Evolutionary conservation across 1,140 invertebrate genomes (phyloP).

Genomic region (Drosophila kurseongensis): DNA sequence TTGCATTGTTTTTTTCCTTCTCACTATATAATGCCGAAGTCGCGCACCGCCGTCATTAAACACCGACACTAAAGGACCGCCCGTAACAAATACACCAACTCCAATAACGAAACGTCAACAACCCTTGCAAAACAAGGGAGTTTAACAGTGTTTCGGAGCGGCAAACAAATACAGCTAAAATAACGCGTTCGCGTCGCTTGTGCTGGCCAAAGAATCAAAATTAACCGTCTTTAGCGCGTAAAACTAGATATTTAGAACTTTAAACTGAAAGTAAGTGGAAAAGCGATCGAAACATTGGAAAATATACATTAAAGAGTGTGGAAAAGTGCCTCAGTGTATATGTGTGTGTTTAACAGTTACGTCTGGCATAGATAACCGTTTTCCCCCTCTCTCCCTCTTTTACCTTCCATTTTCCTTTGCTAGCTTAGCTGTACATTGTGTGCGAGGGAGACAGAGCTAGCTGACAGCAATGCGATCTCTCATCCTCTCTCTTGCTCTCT

Average conservation of each 20-base stretch:
- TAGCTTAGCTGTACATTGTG: slow-evolving; percentile 51
- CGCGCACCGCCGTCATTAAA: neutral
- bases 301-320: neutral
- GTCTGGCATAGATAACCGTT: slow-evolving; percentile 40
- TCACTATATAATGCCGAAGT: no score
- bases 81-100: neutral
- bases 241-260: neutral
- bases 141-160: neutral
- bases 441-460: slow-evolving; percentile 17
- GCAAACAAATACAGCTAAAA: neutral
- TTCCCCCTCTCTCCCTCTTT: neutral
- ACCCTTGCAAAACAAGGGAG: neutral
- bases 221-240: slow-evolving; percentile 11
- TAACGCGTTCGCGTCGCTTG: neutral
- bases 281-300: neutral
- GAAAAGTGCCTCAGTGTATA: slow-evolving; percentile 3
- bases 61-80: neutral
- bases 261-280: slow-evolving; percentile 1
- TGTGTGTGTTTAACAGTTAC: slow-evolving; percentile 31
- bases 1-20: no score
- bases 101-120: neutral
- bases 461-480: slow-evolving; percentile 12
- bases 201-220: slow-evolving; percentile 4
- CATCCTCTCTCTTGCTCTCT: neutral
- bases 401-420: slow-evolving; percentile 23